Evolutionary conservation across 2,797 vertebrate genomes (phyloP).

Genomic region (Sorex maritimensis): DNA sequence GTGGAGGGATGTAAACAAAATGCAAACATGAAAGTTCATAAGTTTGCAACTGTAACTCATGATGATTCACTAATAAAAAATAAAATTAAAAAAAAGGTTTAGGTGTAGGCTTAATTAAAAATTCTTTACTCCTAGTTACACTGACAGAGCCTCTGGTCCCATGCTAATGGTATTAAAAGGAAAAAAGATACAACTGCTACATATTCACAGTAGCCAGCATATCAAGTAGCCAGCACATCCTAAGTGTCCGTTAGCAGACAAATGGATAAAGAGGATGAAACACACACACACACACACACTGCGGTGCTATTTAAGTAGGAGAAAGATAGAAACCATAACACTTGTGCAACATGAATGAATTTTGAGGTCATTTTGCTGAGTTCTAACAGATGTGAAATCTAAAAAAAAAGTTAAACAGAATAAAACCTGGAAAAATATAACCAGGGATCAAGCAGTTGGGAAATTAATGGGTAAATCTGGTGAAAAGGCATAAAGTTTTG

Average conservation of each 20-base stretch:
- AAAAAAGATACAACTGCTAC: neutral
- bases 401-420: neutral
- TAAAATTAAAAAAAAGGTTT: neutral
- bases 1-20: too few species aligned
- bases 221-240: neutral
- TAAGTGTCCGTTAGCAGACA: neutral
- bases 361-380: neutral
- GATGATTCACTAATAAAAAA: too few species aligned
- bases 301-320: neutral
- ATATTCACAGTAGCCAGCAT: slow-evolving; percentile 1
- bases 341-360: neutral
- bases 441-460: neutral
- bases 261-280: neutral
- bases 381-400: neutral
- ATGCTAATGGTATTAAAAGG: neutral
- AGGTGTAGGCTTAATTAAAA: slow-evolving; percentile 18
- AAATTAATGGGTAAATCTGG: neutral
- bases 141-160: neutral
- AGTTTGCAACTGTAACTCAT: too few species aligned
- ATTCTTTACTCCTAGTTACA: neutral
- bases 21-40: too few species aligned
- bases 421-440: too few species aligned
- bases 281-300: neutral
- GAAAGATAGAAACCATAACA: neutral
- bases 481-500: neutral